Evolutionary conservation across 2,113 vertebrate species (phyloP).

Genomic region (Lampris incognitus): DNA sequence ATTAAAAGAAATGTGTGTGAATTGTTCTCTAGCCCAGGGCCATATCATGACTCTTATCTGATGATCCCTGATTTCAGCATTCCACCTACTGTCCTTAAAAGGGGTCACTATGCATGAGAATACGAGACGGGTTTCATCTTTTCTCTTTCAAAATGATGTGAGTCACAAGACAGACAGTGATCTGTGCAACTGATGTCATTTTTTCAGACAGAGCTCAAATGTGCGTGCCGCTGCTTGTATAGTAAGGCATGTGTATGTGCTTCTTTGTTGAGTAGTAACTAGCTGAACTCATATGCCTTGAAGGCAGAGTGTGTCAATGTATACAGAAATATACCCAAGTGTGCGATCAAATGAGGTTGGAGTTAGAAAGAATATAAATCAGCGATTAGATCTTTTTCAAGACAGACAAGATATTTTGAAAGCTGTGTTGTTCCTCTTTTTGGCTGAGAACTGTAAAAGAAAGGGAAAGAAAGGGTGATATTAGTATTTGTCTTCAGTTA

Average conservation of each 20-base stretch:
- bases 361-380: background rate
- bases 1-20: too few species aligned
- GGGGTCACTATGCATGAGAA: background rate
- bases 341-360: background rate
- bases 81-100: background rate
- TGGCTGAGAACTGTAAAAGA: background rate
- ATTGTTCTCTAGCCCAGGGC: too few species aligned
- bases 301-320: background rate
- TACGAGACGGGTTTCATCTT: background rate
- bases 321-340: background rate
- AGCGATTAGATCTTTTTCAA: background rate
- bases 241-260: background rate
- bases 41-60: background rate
- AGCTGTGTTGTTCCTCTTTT: background rate
- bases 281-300: background rate
- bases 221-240: background rate
- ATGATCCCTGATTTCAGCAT: background rate
- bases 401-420: background rate
- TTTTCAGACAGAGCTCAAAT: background rate
- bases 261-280: background rate
- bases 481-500: background rate
- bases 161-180: slow-evolving; percentile 25
- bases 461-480: background rate
- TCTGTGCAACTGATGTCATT: slow-evolving; percentile 12
- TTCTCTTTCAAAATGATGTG: slow-evolving; percentile 10